Base-by-base conservation (phyloP, 2,113 vertebrate species). In the Prionailurus viverrinus region DNA sequence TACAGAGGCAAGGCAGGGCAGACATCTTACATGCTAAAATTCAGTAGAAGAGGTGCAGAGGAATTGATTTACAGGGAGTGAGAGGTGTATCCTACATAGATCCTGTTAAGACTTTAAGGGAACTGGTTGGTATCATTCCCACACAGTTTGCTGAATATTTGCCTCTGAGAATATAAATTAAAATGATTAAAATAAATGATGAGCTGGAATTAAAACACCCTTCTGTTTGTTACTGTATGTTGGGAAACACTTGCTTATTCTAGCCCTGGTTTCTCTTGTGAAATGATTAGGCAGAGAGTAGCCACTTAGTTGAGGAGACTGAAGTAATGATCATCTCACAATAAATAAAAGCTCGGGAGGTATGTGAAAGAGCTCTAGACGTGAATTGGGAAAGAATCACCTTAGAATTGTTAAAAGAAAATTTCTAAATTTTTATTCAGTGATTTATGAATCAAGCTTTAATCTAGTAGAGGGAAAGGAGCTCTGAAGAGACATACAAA, bases 111-210 rank as follows among this genome's bases (percentile, higher is more conserved):
- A 36, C 93, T 82, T 94, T 78, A 81, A 74, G 71, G 91, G 66
- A 92, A 97, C 68, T 39, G 7, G 63, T 65, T 4, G 78, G 45
- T 3, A 0, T 19, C 12, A 65, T 74, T 45, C 14, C 65, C 58
- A 71, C 58, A 45, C 11, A 93, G 61, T 0, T 7, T 92, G 1
- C 39, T 41, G 93, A 9, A 10, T 39, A 41, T 65, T 92, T 88
- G 21, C 87, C 55, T 29, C 2, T 1, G 58, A 88, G 82, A 48
- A 3, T 39, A 53, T 36, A 94, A 61, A 61, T 61, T 61, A 23
- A 61, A 61, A 83, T 90, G 73, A 53, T 93, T 91, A 76, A 80
- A 33, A 88, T 78, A 68, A 95, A 94, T 21, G 65, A 80, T 73
- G 69, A 86, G 3, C 53, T 76, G 39, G 79, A 90, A 91, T 95